phyloP scores from a whole-genome alignment of 2,113 vertebrate species.

The Acanthisitta chloris region DNA sequence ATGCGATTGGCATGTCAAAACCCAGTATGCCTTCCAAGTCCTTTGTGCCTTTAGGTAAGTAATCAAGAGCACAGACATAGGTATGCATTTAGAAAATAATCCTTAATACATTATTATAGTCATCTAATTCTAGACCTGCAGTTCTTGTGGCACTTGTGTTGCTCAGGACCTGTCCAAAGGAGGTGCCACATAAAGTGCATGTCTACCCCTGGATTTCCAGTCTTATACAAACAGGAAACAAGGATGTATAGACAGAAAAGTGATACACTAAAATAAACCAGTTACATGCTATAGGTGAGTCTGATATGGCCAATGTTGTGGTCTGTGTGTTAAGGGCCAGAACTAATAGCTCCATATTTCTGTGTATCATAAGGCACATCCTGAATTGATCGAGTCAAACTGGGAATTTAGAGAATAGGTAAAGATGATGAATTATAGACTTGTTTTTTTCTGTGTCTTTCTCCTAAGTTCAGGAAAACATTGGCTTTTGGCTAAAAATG shows the following conservation, averaged over 20 bases:
- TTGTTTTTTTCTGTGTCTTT: not conserved
- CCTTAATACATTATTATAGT: not conserved
- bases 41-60: constrained; percentile 94
- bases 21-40: constrained; percentile 94
- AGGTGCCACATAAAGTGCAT: not conserved
- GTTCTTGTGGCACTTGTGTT: not conserved
- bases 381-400: not conserved
- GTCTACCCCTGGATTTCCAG: not conserved
- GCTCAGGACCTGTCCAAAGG: not conserved
- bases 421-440: not conserved
- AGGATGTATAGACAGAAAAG: not conserved
- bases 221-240: not conserved
- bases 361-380: not conserved
- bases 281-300: not conserved
- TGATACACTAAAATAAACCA: not conserved
- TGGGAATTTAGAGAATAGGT: not conserved
- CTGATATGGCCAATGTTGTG: not conserved
- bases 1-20: constrained; percentile 92
- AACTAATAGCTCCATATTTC: not conserved
- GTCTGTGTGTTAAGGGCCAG: not conserved
- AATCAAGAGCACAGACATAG: not conserved
- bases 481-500: not conserved
- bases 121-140: not conserved
- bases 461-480: not conserved
- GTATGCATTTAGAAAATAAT: not conserved